A percentile compares a stretch with the other conserved stretches of the same genome.
Evolutionary conservation across 1,140 invertebrate species (phyloP).

Genomic region (Pectinophora gossypiella): DNA sequence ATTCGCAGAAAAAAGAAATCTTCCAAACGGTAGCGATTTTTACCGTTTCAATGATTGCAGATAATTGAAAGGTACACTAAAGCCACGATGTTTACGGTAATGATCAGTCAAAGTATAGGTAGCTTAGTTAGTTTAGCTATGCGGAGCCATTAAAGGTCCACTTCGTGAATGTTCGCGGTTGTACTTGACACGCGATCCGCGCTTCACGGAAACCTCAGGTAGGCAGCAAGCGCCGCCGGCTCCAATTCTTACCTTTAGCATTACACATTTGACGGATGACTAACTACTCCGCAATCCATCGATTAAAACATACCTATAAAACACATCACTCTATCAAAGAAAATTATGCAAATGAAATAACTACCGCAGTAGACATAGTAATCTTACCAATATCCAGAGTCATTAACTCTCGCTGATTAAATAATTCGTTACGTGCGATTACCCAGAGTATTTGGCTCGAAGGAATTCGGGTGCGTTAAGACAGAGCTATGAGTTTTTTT

Average conservation of each 20-base stretch:
- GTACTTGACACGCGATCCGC: constrained; percentile 36
- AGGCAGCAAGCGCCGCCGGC: constrained; percentile 31
- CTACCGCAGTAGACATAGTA: too few species aligned
- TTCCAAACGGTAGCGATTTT: constrained; percentile 16
- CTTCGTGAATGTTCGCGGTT: constrained; percentile 43
- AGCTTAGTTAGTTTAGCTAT: constrained; percentile 24
- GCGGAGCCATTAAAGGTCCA: constrained; percentile 24
- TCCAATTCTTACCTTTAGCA: constrained; percentile 24
- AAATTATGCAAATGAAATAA: too few species aligned
- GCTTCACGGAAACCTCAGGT: constrained; percentile 52
- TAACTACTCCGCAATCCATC: constrained; percentile 3
- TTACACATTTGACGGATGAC: constrained; percentile 15
- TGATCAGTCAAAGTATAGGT: background rate
- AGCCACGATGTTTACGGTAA: constrained; percentile 3
- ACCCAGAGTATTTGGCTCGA: constrained; percentile 64
- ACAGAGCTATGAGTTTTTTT: constrained; percentile 58
- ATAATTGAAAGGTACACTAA: constrained; percentile 3
- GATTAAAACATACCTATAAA: too few species aligned
- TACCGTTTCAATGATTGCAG: constrained; percentile 12
- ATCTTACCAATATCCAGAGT: too few species aligned
- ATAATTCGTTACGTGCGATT: constrained; percentile 69
- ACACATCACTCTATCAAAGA: too few species aligned
- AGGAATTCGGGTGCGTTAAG: constrained; percentile 64
- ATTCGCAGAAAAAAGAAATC: background rate
- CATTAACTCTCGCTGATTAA: constrained; percentile 39